Conservation (phyloP, 2,888 invertebrate genomes). For the Drosophila testacea region DNA sequence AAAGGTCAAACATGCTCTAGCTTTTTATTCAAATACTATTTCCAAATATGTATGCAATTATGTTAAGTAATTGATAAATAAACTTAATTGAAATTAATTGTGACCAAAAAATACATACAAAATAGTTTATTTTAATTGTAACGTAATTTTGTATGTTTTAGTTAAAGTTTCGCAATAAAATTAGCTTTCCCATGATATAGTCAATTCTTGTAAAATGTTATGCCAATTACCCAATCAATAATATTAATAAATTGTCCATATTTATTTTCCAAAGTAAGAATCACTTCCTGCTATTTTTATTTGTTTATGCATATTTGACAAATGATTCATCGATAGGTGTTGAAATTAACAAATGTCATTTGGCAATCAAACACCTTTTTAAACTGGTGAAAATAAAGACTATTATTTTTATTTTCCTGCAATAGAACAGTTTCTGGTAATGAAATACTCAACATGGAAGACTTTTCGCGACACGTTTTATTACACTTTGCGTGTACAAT, state of each 20-base stretch:
- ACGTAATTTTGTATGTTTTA: not conserved
- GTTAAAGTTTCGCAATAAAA: not conserved
- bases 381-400: constrained; percentile 33
- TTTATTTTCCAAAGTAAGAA: not conserved
- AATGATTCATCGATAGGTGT: constrained; percentile 25
- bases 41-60: not conserved
- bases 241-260: not conserved
- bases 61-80: not conserved
- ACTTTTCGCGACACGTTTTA: constrained; percentile 57
- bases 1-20: not conserved
- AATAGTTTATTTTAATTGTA: no score
- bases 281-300: not conserved
- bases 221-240: not conserved
- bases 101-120: no score
- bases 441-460: constrained; percentile 41
- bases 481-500: constrained; percentile 50
- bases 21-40: not conserved
- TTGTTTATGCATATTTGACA: not conserved
- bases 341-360: constrained; percentile 34
- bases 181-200: not conserved
- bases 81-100: no score
- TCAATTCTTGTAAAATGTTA: not conserved
- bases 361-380: constrained; percentile 1
- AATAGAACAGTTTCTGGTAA: constrained; percentile 40
- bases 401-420: constrained; percentile 44